Conservation (phyloP, 1,140 invertebrate genomes). For the Colletes latitarsis region DNA sequence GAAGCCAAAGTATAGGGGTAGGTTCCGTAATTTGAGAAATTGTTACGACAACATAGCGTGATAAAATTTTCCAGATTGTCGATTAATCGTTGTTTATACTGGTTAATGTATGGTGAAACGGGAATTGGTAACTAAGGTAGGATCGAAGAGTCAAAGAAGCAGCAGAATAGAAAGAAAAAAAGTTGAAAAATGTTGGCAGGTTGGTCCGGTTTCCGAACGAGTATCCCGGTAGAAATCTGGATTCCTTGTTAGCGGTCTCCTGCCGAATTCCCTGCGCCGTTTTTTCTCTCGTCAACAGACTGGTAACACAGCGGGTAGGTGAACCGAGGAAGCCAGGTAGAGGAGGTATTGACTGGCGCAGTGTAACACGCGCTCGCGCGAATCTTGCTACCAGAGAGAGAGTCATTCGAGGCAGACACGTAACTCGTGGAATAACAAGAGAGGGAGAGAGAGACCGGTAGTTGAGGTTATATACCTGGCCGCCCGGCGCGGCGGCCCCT, state of each 20-base stretch:
- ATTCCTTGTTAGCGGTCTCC: slow-evolving; percentile 37
- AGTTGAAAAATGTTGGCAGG: slow-evolving; percentile 5
- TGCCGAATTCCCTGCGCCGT: slow-evolving; percentile 40
- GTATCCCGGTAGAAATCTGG: slow-evolving; percentile 20
- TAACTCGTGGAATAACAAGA: neutral
- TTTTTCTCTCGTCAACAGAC: slow-evolving; percentile 27
- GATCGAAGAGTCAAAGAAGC: neutral
- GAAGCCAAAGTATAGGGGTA: slow-evolving; percentile 25
- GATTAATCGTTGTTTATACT: neutral
- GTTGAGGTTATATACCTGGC: slow-evolving; percentile 15
- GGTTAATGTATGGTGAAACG: neutral
- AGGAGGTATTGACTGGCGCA: slow-evolving; percentile 59
- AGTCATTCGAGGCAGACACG: slow-evolving; percentile 20
- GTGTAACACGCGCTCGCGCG: slow-evolving; percentile 49
- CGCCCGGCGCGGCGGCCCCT: slow-evolving; percentile 16
- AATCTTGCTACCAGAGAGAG: slow-evolving; percentile 38
- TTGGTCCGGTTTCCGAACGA: slow-evolving; percentile 21
- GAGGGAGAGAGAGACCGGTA: slow-evolving; percentile 24
- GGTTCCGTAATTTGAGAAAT: no score
- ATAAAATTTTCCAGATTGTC: no score
- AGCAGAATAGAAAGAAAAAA: neutral
- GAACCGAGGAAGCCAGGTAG: slow-evolving; percentile 40
- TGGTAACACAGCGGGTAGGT: slow-evolving; percentile 43
- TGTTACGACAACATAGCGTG: no score
- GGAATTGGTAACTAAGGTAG: neutral